Conservation (phyloP, 2,113 vertebrate genomes). For the Pangasianodon hypophthalmus region DNA sequence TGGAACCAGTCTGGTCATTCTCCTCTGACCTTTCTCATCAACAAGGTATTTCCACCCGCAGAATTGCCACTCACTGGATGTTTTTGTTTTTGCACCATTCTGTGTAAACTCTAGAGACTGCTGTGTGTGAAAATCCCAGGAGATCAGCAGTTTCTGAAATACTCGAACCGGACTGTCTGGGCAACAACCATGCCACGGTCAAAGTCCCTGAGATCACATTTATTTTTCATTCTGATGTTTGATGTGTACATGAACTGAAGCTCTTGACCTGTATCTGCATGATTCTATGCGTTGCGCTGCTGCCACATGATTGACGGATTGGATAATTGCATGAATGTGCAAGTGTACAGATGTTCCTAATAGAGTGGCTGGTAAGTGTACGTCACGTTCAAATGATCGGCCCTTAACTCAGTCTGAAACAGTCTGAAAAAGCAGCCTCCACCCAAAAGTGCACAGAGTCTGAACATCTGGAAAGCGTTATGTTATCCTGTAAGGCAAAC, state of each 20-base stretch:
- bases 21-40: not conserved
- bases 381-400: not conserved
- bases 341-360: not conserved
- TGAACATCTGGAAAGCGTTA: conserved; percentile 16
- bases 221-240: not conserved
- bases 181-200: not conserved
- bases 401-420: not conserved
- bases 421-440: not conserved
- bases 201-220: not conserved
- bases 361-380: not conserved
- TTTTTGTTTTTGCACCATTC: not conserved
- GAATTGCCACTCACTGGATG: not conserved
- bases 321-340: not conserved
- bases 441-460: not conserved
- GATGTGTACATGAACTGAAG: not conserved
- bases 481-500: not conserved
- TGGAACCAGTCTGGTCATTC: not conserved
- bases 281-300: not conserved
- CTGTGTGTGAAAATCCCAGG: not conserved
- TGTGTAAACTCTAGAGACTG: not conserved
- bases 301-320: not conserved
- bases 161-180: too few relatives aligned
- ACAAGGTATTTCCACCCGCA: not conserved
- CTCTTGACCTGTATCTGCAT: not conserved
- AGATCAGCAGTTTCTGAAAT: not conserved